These are phyloP conservation scores for Mus spretus DNA, from an alignment of 2,797 vertebrate genomes.

Conservation along the genomic window DNA sequence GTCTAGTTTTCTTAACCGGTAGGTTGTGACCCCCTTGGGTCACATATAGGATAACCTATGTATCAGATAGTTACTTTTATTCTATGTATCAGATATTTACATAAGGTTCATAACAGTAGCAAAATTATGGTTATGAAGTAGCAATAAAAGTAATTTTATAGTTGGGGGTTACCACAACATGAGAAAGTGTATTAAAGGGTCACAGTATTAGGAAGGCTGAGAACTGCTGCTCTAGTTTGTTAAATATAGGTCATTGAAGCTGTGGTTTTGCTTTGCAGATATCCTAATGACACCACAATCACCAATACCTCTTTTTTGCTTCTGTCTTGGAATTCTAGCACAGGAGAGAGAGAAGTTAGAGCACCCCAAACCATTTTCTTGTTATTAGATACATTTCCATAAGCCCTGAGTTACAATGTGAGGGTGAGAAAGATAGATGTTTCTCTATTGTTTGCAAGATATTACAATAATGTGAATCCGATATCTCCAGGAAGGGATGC, in stretches of 20 bases:
- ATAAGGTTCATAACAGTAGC: background rate
- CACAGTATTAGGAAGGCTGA: background rate
- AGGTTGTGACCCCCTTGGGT: background rate
- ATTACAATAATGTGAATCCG: constrained; percentile 45
- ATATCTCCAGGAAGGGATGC: background rate
- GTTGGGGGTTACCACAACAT: background rate
- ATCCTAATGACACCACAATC: background rate
- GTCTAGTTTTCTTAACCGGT: background rate
- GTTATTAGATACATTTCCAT: background rate
- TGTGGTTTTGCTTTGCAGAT: background rate
- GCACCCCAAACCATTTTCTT: background rate
- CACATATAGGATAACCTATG: background rate
- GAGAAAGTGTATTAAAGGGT: background rate
- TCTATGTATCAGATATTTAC: background rate
- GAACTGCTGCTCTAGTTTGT: background rate
- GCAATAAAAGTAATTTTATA: background rate
- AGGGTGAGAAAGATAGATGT: constrained; percentile 25
- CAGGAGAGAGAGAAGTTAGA: background rate
- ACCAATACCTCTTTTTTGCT: background rate
- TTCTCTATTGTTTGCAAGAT: background rate
- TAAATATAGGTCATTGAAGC: background rate
- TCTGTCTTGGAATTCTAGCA: background rate
- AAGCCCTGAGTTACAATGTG: background rate
- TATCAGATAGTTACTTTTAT: background rate
- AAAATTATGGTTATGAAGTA: background rate